Conservation (phyloP, 1,140 invertebrate species). For the Pseudomyrmex dendroicus region DNA sequence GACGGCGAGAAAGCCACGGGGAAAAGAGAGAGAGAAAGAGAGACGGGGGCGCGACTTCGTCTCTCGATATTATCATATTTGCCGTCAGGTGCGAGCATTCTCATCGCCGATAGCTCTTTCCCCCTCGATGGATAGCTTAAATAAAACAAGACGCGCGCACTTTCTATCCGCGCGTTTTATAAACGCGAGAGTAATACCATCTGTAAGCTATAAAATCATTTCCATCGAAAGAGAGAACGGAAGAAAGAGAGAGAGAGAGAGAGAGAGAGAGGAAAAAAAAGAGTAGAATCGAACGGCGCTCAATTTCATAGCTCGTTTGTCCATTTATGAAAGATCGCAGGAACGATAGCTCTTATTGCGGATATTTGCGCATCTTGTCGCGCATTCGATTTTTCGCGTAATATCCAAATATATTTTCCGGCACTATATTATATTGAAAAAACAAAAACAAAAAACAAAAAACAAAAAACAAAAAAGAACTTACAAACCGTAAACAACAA, state of each 20-base stretch:
- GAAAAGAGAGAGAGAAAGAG: too few species aligned
- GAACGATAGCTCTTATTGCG: background rate
- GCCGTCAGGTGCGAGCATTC: slow-evolving; percentile 57
- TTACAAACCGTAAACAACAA: too few species aligned
- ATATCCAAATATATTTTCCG: background rate
- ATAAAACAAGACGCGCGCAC: slow-evolving; percentile 50
- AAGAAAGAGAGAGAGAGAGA: too few species aligned
- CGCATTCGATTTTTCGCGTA: background rate
- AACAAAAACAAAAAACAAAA: too few species aligned
- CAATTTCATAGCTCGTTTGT: slow-evolving; percentile 34
- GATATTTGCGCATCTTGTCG: background rate
- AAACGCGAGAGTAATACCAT: slow-evolving; percentile 49
- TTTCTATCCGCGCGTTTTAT: slow-evolving; percentile 31
- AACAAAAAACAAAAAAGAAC: too few species aligned
- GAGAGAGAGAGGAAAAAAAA: too few species aligned
- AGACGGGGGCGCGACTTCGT: background rate
- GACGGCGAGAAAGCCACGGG: slow-evolving; percentile 18
- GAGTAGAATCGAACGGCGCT: slow-evolving; percentile 13
- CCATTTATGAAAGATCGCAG: slow-evolving; percentile 36
- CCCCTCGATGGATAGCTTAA: slow-evolving; percentile 50
- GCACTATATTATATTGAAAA: background rate
- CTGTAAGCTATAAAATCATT: slow-evolving; percentile 50
- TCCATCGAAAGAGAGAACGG: slow-evolving; percentile 4
- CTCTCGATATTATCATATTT: slow-evolving; percentile 60
- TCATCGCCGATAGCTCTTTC: slow-evolving; percentile 55